A percentile compares a stretch with the other conserved stretches of the same genome.
Evolutionary conservation across 2,888 invertebrate genomes (phyloP).

Genomic region (Meteorus cinctellus): DNA sequence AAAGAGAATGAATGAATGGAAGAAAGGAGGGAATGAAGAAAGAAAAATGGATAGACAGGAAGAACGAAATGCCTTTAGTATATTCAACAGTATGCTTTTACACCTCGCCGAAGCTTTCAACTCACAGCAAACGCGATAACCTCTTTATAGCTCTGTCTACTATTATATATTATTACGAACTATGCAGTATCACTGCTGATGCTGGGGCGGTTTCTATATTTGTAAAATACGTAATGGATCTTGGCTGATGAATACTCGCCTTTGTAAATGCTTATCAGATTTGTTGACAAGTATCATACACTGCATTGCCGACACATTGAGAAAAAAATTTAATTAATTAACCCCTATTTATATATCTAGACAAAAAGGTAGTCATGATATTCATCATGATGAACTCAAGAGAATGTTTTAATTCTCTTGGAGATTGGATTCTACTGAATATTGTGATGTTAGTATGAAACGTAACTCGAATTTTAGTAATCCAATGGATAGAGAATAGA

Average conservation of each 20-base stretch:
- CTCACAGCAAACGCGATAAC: neutral
- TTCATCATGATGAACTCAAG: too few relatives aligned
- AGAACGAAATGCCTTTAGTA: neutral
- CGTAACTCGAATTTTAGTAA: neutral
- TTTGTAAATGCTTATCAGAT: neutral
- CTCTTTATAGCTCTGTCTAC: neutral
- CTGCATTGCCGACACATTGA: neutral
- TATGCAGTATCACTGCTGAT: neutral
- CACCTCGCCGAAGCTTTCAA: constrained; percentile 23
- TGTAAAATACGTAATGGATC: neutral
- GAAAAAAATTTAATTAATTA: neutral
- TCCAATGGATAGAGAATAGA: neutral
- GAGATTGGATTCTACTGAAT: too few relatives aligned
- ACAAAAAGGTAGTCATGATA: neutral
- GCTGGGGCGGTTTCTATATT: neutral
- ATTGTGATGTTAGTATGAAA: neutral
- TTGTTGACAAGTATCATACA: neutral
- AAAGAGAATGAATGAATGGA: constrained; percentile 27
- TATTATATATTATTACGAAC: neutral
- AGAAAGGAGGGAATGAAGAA: constrained; percentile 38
- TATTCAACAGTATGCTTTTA: constrained; percentile 24
- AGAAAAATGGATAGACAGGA: constrained; percentile 18
- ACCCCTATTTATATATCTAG: neutral
- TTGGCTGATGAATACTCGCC: neutral
- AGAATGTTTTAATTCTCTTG: neutral